Conservation (phyloP, 2,113 vertebrate genomes). For the Melanerpes aurifrons region DNA sequence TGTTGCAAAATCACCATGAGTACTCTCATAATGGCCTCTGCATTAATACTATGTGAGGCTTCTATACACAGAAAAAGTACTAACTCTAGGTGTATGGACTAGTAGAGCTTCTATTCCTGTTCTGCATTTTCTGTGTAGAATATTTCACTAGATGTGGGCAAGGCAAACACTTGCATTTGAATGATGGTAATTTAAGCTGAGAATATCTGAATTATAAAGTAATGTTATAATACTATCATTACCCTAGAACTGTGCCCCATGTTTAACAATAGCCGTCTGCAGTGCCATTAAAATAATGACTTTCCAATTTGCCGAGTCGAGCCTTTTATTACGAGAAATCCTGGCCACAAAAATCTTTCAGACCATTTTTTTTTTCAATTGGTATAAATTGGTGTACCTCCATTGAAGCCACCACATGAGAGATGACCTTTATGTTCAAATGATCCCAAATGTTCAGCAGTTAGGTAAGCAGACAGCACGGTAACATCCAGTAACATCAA, state of each 20-base stretch:
- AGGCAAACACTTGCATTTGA: not conserved
- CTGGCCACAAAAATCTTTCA: not conserved
- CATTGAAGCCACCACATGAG: not conserved
- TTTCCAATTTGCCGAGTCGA: conserved; percentile 22
- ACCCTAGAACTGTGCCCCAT: not conserved
- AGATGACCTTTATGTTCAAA: conserved; percentile 31
- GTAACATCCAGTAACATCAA: not conserved
- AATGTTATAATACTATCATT: conserved; percentile 28
- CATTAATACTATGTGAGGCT: not conserved
- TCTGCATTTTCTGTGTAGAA: not conserved
- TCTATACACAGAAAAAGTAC: not conserved
- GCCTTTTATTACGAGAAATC: conserved; percentile 34
- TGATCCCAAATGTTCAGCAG: not conserved
- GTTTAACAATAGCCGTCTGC: conserved; percentile 51
- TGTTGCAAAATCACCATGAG: not conserved
- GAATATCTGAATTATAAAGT: conserved; percentile 36
- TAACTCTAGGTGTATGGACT: not conserved
- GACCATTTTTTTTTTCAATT: not conserved
- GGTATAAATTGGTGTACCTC: conserved; percentile 7
- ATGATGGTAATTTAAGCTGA: not conserved
- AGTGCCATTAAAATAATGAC: conserved; percentile 52
- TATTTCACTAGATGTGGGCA: not conserved
- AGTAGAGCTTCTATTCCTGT: not conserved
- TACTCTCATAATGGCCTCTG: not conserved
- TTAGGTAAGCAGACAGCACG: conserved; percentile 21